Evolutionary conservation across 2,888 invertebrate genomes (phyloP), one percentile per base, ranked within the genome.

Genomic region (Branchinecta sandiegonensis): DNA sequence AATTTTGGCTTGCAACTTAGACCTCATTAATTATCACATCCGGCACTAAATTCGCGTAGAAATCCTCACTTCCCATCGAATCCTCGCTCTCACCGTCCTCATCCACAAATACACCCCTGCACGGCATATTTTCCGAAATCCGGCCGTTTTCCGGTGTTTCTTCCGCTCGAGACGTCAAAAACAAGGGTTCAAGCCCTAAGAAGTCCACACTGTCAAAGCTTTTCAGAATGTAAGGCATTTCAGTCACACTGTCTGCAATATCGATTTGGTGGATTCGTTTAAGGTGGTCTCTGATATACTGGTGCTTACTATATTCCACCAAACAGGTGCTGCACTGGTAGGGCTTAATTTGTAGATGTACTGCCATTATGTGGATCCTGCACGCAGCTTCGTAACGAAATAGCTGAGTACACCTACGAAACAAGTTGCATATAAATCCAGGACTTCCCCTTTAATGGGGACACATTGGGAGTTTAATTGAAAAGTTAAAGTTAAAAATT

Each of bases 141-240:
- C 23, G 14, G 23, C 14, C 63, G 8, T 10, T 56, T 17, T 56
- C 63, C 8, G 23, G 23, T 8, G 63, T 56, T 1, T 56, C 23
- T 56, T 56, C 63, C 37, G 37, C 37, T 37, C 37, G 3, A 37
- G 2, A 37, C 23, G 63, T 56, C 63, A 56, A 56, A 2, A 56
- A 56, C 23, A 56, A 17, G n/a, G 63, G 63, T 23, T 56, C 63
- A n/a, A 56, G n/a, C 8, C 63, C 63, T 17, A 56, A 17, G 23
- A 56, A 56, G 23, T 56, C 63, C 23, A 56, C 23, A 23, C 63
- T 56, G 63, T 56, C 63, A 56, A 56, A 23, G 63, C 63, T 56
- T 56, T 10, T 56, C n/a, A 23, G n/a, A 17, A 17, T 23, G 8
- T 17, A n/a, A 56, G n/a, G 23, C n/a, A 56, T 56, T 23, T 17